These are phyloP conservation scores for Achroia grisella DNA, from an alignment of 1,140 invertebrate genomes.

Conservation along the genomic window DNA sequence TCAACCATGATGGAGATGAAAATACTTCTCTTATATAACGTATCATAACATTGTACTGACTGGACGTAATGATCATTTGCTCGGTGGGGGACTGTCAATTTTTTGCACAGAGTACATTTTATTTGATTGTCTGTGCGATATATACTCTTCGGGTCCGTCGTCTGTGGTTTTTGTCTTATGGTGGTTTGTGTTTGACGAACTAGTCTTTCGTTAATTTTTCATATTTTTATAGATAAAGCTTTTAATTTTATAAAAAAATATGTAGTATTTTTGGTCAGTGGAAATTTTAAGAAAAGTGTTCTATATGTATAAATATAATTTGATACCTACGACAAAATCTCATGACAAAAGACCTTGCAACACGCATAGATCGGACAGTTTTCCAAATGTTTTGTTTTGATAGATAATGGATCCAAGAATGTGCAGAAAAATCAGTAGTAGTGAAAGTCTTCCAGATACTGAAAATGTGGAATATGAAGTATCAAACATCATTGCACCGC, in stretches of 20 bases:
- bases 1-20: too few relatives aligned
- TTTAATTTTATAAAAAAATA: slow-evolving; percentile 21
- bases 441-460: slow-evolving; percentile 67
- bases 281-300: slow-evolving; percentile 50
- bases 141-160: too few relatives aligned
- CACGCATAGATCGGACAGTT: slow-evolving; percentile 46
- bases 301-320: slow-evolving; percentile 25
- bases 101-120: too few relatives aligned
- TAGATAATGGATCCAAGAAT: slow-evolving; percentile 73
- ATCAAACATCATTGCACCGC: slow-evolving; percentile 55
- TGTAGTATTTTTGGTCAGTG: slow-evolving; percentile 25
- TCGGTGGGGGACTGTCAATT: too few relatives aligned
- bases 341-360: slow-evolving; percentile 41
- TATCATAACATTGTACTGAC: too few relatives aligned
- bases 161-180: slow-evolving; percentile 5
- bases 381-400: slow-evolving; percentile 69
- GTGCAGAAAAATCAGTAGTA: slow-evolving; percentile 69
- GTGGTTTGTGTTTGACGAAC: slow-evolving; percentile 16
- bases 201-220: slow-evolving; percentile 28
- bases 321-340: slow-evolving; percentile 34
- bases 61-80: too few relatives aligned
- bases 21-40: too few relatives aligned
- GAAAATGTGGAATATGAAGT: slow-evolving; percentile 63
- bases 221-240: slow-evolving; percentile 35
- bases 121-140: too few relatives aligned